Conservation (phyloP, 1,140 invertebrate species). For the Drosophila pandora region DNA sequence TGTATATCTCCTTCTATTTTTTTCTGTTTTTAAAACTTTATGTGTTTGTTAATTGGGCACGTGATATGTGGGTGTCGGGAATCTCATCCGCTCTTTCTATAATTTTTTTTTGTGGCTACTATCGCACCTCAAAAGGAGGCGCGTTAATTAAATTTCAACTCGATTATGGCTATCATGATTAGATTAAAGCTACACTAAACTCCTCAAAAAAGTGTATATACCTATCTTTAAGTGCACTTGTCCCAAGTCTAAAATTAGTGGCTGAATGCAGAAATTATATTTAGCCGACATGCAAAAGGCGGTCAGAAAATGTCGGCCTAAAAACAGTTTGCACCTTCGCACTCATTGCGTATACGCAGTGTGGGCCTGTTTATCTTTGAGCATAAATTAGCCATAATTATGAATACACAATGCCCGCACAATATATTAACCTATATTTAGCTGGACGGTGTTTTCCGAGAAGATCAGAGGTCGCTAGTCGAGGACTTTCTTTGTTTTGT, state of each 20-base stretch:
- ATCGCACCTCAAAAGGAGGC: conserved; percentile 35
- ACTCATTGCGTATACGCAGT: conserved; percentile 49
- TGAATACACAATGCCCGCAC: conserved; percentile 11
- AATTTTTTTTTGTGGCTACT: neutral
- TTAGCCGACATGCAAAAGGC: conserved; percentile 59
- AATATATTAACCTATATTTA: conserved; percentile 27
- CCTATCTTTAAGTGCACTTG: conserved; percentile 44
- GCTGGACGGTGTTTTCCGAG: conserved; percentile 8
- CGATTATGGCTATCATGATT: conserved; percentile 56
- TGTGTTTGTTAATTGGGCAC: conserved; percentile 49
- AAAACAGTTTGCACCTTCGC: neutral
- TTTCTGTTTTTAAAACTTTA: conserved; percentile 27
- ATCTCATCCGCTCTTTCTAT: conserved; percentile 7
- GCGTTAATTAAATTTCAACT: conserved; percentile 58
- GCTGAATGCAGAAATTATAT: conserved; percentile 29
- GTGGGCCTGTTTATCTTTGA: conserved; percentile 25
- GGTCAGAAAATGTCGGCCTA: conserved; percentile 39
- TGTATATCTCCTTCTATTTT: neutral
- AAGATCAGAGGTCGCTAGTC: conserved; percentile 33
- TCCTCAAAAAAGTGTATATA: conserved; percentile 25
- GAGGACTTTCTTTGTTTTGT: conserved; percentile 12
- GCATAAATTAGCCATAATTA: conserved; percentile 21
- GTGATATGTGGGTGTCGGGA: conserved; percentile 50
- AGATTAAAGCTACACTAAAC: conserved; percentile 30
- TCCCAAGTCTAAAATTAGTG: conserved; percentile 27